Conservation (phyloP, 2,888 invertebrate genomes). For the Synanthedon vespiformis region DNA sequence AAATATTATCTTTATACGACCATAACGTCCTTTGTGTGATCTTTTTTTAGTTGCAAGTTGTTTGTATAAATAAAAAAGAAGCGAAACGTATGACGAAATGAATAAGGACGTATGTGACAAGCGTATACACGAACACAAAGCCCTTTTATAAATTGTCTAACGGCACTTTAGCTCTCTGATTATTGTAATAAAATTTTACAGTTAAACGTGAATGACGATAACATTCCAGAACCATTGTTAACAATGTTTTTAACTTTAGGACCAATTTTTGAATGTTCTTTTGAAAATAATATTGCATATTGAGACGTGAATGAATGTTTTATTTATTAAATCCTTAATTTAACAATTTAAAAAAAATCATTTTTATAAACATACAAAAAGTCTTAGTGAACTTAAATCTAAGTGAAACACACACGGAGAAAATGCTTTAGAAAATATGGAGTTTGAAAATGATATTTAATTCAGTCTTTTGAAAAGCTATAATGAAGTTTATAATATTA, state of each 20-base stretch:
- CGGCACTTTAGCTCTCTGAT: slow-evolving; percentile 42
- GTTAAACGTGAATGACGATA: slow-evolving; percentile 39
- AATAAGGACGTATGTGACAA: no score
- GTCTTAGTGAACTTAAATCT: slow-evolving; percentile 1
- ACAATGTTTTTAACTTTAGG: slow-evolving; percentile 69
- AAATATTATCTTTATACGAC: no score
- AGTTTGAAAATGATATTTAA: neutral
- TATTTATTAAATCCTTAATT: slow-evolving; percentile 20
- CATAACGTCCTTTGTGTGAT: no score
- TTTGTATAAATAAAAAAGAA: no score
- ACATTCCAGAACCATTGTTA: slow-evolving; percentile 71
- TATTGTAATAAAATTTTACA: slow-evolving; percentile 7
- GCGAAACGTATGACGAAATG: no score
- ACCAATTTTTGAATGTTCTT: slow-evolving; percentile 71
- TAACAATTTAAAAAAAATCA: neutral
- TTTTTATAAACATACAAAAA: slow-evolving; percentile 4
- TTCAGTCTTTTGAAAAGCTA: no score
- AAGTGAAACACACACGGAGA: slow-evolving; percentile 22
- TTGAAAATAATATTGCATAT: slow-evolving; percentile 71
- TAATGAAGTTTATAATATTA: no score
- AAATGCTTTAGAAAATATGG: slow-evolving; percentile 38
- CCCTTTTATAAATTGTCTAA: neutral
- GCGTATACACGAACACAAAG: neutral
- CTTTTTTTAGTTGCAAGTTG: no score
- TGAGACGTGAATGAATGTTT: slow-evolving; percentile 30